Percentiles rank a stretch among this genome's conserved stretches.
These are phyloP conservation scores for Lottia scabra DNA, from an alignment of 2,888 invertebrate genomes.

Conservation along the genomic window DNA sequence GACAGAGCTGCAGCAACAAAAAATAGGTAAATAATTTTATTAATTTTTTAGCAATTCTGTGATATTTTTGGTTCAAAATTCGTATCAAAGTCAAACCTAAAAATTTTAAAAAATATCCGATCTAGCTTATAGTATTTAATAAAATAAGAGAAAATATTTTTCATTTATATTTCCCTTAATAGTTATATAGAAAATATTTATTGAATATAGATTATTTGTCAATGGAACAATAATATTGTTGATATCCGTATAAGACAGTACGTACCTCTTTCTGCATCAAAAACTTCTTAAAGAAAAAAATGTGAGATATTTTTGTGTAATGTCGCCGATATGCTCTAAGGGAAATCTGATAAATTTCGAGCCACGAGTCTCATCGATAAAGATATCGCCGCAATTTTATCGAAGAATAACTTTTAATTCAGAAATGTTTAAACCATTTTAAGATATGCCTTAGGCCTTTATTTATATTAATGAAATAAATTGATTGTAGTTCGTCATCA, in stretches of 20 bases:
- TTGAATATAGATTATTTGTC: no score
- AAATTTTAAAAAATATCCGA: background rate
- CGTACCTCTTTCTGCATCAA: no score
- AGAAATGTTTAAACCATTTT: no score
- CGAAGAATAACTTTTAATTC: no score
- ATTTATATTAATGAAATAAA: background rate
- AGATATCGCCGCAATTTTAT: background rate
- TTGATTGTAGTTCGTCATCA: background rate
- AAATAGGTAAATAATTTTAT: constrained; percentile 80
- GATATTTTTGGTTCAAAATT: background rate
- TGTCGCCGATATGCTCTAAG: background rate
- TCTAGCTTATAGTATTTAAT: background rate
- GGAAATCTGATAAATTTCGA: background rate
- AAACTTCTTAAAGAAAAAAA: no score
- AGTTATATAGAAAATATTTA: no score
- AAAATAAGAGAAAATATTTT: background rate
- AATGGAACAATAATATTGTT: background rate
- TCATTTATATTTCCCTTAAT: no score
- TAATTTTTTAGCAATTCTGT: background rate
- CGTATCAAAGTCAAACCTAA: background rate
- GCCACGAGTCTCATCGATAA: background rate
- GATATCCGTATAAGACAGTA: no score
- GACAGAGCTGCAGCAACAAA: constrained; percentile 94
- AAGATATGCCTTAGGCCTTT: background rate
- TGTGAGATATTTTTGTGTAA: background rate